Evolutionary conservation across 2,797 vertebrate species (phyloP), one percentile per base, ranked within the genome.

Genomic region (Silurus aristotelis): DNA sequence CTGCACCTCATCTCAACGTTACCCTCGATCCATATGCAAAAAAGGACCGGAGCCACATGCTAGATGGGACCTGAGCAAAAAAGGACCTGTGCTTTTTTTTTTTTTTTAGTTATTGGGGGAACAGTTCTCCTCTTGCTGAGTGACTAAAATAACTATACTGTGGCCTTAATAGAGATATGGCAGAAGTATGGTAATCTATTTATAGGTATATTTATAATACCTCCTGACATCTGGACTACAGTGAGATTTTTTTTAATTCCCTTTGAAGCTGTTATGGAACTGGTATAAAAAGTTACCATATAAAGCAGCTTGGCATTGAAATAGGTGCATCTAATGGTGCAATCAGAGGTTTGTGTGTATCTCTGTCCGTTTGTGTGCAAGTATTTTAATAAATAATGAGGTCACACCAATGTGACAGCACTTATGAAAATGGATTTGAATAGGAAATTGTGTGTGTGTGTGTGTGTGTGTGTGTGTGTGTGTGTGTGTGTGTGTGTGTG

Each of bases 131-230:
- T 31, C 58, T 56, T 19, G 9, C 48, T 43, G 66, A 68, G 25
- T 2, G 43, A 72, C 81, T 55, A 77, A 89, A 87, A 89, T 82
- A 87, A 78, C 80, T 38, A 25, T 17, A 1, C 43, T 38, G 10
- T 81, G 73, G 48, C 84, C 70, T 67, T 66, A 67, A 80, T 7
- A 67, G 43, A 80, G 9, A 67, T 13, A 46, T 1, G 46, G 13
- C 46, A 27, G 43, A 12, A 48, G n/a, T 52, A 66, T 22, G 17
- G 78, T 55, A 31, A 6, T 8, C 15, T 10, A 43, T 27, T 19
- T 66, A 55, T 46, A 66, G 6, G 0, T 4, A 71, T 48, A 3
- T 64, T 38, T 19, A 2, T 14, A 19, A 79, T 15, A 79, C 15
- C 1, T 58, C 5, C 20, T 13, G 17, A 46, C 61, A 80, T 27